Evolutionary conservation across 1,140 invertebrate genomes (phyloP), one percentile per base, ranked within the genome.

Genomic region (Aphaenogaster rudis): DNA sequence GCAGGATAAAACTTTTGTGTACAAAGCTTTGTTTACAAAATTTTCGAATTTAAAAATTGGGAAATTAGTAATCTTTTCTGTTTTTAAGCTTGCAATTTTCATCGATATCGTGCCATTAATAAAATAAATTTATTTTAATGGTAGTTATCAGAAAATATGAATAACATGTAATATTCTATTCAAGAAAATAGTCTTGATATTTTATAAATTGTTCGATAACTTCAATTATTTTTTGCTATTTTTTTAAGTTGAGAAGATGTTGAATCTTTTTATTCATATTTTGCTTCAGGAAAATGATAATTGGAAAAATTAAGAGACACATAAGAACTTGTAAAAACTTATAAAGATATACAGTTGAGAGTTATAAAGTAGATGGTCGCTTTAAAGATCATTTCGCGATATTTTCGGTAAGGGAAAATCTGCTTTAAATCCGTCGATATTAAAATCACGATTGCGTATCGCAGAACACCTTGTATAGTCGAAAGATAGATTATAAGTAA

Each of bases 401-500:
- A 50, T 28, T 54, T 69, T 54, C 42, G 17, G 6, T 13, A 82
- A 42, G 7, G n/a, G 28, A 42, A 59, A 33, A 82, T 59, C 48
- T n/a, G n/a, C n/a, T 57, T 81, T 3, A 59, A 77, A 61, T 76
- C 54, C 13, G 2, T 50, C 28, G 7, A 15, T 50, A 0, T 67
- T 80, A 36, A 13, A 17, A 21, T 79, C 13, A 78, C 48, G 1
- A 3, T 48, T 6, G 13, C n/a, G n/a, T 79, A 21, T 64, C n/a
- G 45, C 33, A 21, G n/a, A 67, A 67, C 45, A 67, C 17, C 50
- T 67, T 80, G 33, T 67, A 80, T 54, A 80, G 63, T 67, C 61
- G 21, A 67, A 52, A 66, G 3, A 28, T 72, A 77, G 54, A 17
- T 6, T 0, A 21, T 69, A 74, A 71, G 17, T 59, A 64, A 79